Evolutionary conservation across 2,797 vertebrate genomes (phyloP), one percentile per base, ranked within the genome.

Genomic region (Argya squamiceps): DNA sequence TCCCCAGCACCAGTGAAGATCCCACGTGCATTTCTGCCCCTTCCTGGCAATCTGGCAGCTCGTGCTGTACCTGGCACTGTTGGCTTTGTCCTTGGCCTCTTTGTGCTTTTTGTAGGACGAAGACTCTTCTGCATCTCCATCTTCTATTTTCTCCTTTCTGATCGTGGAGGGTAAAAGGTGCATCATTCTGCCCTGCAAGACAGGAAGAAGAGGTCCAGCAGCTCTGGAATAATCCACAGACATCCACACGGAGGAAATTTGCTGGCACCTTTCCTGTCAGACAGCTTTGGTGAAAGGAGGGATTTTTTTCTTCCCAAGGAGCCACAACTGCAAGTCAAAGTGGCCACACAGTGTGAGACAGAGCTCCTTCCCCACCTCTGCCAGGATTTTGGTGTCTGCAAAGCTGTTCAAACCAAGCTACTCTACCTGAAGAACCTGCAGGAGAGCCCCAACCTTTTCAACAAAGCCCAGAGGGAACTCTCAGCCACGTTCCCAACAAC

Each of bases 41-140:
- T 24, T 5, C 49, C 9, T 44, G 50, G 20, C 18, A 58, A 26
- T 16, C 15, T 32, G 64, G 75, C 41, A 83, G 70, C 64, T 32
- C 11, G 23, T 6, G 50, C 1, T 22, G 20, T 95, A 99, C 99
- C 99, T 99, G 97, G 98, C 96, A 95, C 99, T 99, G 89, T 55
- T 98, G 87, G 99, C 98, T 98, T 99, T 99, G 76, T 98, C 98
- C 97, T 99, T 99, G 30, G 98, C 97, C 74, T 99, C 98, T 93
- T 99, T 99, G 96, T 98, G 98, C 68, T 98, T 99, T 97, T 99
- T 99, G 96, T 98, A 99, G 11, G 99, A 98, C 0, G 99, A 99
- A 10, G 98, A 98, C 2, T 98, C 99, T 0, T 97, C 93, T 71
- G 91, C 78, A 2, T 88, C 92, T 2, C 92, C 46, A 6, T 97